Conservation (phyloP, 2,888 invertebrate species). For the Tenodera sinensis region DNA sequence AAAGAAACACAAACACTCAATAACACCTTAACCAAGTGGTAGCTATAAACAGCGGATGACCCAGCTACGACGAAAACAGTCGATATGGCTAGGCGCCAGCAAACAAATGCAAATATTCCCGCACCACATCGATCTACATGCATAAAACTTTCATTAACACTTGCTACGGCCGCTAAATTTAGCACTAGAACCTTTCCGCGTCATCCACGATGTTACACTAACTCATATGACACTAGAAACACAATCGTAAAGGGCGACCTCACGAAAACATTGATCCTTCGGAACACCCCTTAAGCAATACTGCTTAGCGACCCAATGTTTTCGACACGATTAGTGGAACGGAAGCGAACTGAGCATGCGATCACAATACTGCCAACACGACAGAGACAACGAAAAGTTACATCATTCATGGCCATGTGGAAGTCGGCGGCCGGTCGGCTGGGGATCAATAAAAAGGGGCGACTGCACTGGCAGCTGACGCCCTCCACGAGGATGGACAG, state of each 20-base stretch:
- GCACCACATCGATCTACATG: neutral
- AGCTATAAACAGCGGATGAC: neutral
- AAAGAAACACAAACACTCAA: neutral
- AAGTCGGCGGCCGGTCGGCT: neutral
- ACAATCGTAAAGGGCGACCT: neutral
- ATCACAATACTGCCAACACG: neutral
- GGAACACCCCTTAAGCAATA: neutral
- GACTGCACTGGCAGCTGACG: neutral
- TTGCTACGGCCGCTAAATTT: neutral
- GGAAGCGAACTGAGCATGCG: neutral
- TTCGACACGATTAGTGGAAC: neutral
- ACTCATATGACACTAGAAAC: neutral
- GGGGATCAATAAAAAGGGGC: neutral
- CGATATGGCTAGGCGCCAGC: neutral
- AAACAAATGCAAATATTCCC: neutral
- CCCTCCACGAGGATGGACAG: neutral
- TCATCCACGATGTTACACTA: neutral
- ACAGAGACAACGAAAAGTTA: neutral
- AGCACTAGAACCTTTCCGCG: neutral
- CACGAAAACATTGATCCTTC: neutral
- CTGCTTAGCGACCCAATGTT: neutral
- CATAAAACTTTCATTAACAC: neutral
- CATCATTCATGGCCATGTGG: conserved; percentile 7
- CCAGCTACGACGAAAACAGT: neutral
- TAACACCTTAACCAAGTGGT: neutral